Conservation (phyloP, 2,888 invertebrate species). For the Drosophila pseudotakahashii region DNA sequence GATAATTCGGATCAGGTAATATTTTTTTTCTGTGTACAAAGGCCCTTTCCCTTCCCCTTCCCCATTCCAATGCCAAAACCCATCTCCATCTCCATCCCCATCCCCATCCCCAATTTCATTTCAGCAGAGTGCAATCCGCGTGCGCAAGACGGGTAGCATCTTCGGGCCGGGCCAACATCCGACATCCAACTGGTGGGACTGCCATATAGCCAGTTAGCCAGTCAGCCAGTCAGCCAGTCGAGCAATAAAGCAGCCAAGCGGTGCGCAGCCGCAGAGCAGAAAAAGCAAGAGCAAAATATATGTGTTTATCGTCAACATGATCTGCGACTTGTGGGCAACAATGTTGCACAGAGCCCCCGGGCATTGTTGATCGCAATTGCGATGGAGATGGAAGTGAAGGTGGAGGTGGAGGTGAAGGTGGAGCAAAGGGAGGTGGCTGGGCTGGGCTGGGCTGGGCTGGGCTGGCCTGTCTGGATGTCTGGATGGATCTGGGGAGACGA, state of each 20-base stretch:
- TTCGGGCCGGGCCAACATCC: conserved; percentile 38
- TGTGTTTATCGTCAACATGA: conserved; percentile 58
- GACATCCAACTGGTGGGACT: not conserved
- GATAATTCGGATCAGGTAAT: no score
- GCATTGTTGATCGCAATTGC: conserved; percentile 65
- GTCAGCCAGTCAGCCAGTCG: conserved; percentile 29
- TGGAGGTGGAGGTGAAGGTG: not conserved
- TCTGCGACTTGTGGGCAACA: conserved; percentile 61
- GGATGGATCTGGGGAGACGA: conserved; percentile 15
- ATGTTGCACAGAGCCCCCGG: conserved; percentile 60
- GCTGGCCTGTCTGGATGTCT: conserved; percentile 27
- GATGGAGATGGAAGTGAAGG: conserved; percentile 1
- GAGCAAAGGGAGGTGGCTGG: conserved; percentile 13
- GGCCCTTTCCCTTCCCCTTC: conserved; percentile 3
- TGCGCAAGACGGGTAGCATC: conserved; percentile 66
- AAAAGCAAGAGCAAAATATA: conserved; percentile 4
- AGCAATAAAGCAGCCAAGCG: conserved; percentile 47
- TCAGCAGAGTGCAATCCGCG: conserved; percentile 60
- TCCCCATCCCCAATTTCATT: conserved; percentile 8
- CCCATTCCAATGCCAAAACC: conserved; percentile 3
- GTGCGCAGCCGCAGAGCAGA: conserved; percentile 21
- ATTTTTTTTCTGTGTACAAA: conserved; percentile 6
- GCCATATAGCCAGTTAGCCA: conserved; percentile 16
- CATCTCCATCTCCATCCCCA: not conserved
- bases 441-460: not conserved